Base-by-base conservation (phyloP, 2,888 invertebrate species). In the Brachylomia viminalis region DNA sequence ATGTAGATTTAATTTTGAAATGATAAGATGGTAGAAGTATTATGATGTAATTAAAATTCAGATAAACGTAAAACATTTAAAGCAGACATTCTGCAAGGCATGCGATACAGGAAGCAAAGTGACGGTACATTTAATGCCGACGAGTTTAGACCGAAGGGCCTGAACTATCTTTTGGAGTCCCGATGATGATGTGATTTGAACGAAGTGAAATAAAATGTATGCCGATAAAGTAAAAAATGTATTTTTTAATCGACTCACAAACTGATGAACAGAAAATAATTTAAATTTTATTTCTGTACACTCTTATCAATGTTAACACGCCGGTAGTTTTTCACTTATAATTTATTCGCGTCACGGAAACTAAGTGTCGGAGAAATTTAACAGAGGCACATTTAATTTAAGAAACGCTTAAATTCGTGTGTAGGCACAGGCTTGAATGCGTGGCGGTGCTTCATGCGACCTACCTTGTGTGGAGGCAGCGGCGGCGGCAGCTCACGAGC, bases 401-500 rank as follows among this genome's bases (percentile, higher is more conserved):
- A 84, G 82, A 85, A 86, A 86, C 88, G 87, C 84, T 86, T 70
- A 80, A 83, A 66, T 83, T 78, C 72, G 82, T 85, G 83, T 84
- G 75, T 83, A 82, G 87, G 82, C 87, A 85, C 88, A 87, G 90
- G 88, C 87, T 90, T 72, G 80, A 52, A 76, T 87, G 90, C 89
- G 90, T 89, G 90, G 92, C 90, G 87, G 90, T 91, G 90, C 90
- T 89, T 91, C 95, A 94, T 94, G 95, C 95, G 91, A 95, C 95
- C 92, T 95, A 95, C 95, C 95, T 93, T 84, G 85, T 85, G 76
- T 73, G 74, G 76, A 75, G 84, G 82, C 75, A 82, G 87, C 86
- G 72, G 86, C 70, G 61, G 87, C 85, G 72, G 87, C 74, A 66
- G 58, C 69, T 64, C 80, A 42, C 86, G 80, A 82, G 82, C 85